phyloP scores from a whole-genome alignment of 2,888 invertebrate species.

The Tetragnatha montana region DNA sequence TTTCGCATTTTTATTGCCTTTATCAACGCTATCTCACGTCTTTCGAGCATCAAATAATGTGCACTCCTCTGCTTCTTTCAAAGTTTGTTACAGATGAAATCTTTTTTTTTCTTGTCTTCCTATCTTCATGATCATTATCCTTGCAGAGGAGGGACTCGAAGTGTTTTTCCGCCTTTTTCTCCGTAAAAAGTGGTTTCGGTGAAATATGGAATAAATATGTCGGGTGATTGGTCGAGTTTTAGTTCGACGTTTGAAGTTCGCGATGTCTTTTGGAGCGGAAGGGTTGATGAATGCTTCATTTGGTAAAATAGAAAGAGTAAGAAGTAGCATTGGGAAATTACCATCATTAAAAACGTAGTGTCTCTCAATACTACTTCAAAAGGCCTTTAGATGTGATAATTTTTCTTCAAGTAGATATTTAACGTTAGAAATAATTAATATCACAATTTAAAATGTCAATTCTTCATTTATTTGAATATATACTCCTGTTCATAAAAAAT shows the following conservation, averaged over 20 bases:
- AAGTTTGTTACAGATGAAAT: slow-evolving; percentile 26
- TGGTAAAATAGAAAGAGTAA: neutral
- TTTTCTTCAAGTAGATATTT: too few relatives aligned
- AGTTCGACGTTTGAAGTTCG: neutral
- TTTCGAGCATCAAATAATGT: slow-evolving; percentile 37
- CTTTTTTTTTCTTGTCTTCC: neutral
- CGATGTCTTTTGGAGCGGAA: too few relatives aligned
- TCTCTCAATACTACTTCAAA: too few relatives aligned
- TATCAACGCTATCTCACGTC: slow-evolving; percentile 54
- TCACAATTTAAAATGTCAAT: too few relatives aligned
- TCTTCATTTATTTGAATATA: too few relatives aligned
- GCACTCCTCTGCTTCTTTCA: slow-evolving; percentile 17
- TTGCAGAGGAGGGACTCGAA: neutral
- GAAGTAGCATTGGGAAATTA: neutral
- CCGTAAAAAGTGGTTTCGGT: neutral
- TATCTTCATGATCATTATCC: slow-evolving; percentile 40
- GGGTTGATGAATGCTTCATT: neutral
- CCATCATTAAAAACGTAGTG: neutral
- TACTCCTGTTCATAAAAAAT: too few relatives aligned
- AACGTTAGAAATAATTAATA: too few relatives aligned
- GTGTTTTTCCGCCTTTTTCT: neutral
- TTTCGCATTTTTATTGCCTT: slow-evolving; percentile 54
- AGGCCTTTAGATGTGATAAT: too few relatives aligned
- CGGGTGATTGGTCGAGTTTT: neutral
- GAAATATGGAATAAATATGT: slow-evolving; percentile 6